Evolutionary conservation across 2,113 vertebrate genomes (phyloP), one percentile per base, ranked within the genome.

Genomic region (Telmatochromis sp.): DNA sequence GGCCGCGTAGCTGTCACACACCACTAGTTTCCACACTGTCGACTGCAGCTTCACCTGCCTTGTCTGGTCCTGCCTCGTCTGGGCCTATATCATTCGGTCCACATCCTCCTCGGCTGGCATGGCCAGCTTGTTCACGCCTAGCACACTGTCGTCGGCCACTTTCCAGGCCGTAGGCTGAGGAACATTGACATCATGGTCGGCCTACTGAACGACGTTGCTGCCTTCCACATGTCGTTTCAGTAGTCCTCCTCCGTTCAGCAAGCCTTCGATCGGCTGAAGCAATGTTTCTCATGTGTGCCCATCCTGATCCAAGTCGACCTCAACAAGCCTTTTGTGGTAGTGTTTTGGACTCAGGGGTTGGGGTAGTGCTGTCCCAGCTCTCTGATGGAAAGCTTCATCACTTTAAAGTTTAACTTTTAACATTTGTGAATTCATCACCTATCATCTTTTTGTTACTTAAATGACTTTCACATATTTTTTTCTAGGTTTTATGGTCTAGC

Each of bases 111-210:
- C 19, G 17, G 5, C 49, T 51, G 49, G 49, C 49, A n/a, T 51
- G 49, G 49, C 19, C 49, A 51, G 49, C 49, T 51, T 51, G 49
- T 51, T 51, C 49, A n/a, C 49, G 5, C 49, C 49, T 53, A 53
- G 49, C 19, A 53, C 49, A 53, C 49, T 0, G 3, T 53, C 49
- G 1, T n/a, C 5, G 19, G 49, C 9, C 49, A 53, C 49, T 53
- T 53, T 53, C 49, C 19, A 53, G 19, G 49, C 49, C 49, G 5
- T 53, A 53, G 49, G 49, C 49, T 53, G 49, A 53, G 19, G 49
- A 53, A 53, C 51, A 21, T 2, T 53, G 51, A n/a, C 51, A 6
- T 53, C 9, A 53, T 53, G 51, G 51, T 53, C 0, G 19, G 51
- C 51, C 9, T 53, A 53, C 51, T 21, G 19, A 53, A 53, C 9